Percentiles rank a stretch among this genome's conserved stretches.
Evolutionary conservation across 2,888 invertebrate genomes (phyloP).

Genomic region (Anodontia alba): DNA sequence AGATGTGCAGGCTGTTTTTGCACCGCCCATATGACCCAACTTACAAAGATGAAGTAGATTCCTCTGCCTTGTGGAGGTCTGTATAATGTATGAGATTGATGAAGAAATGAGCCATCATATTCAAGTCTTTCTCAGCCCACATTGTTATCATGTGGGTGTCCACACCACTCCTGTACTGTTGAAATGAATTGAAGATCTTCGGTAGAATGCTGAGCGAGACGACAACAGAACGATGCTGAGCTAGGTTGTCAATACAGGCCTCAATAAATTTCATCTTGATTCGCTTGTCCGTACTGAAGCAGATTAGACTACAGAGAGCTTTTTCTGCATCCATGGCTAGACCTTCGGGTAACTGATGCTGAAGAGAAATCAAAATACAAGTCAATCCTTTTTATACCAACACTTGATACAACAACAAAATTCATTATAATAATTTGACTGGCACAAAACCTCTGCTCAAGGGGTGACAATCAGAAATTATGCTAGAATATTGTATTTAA

Average conservation of each 20-base stretch:
- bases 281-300: conserved; percentile 94
- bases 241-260: conserved; percentile 95
- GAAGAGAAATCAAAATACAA: no score
- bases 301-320: conserved; percentile 93
- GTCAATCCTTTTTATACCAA: no score
- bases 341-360: conserved; percentile 95
- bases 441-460: no score
- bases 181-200: conserved; percentile 94
- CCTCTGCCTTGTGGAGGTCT: conserved; percentile 50
- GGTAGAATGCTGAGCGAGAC: conserved; percentile 95
- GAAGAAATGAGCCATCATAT: conserved; percentile 97
- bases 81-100: conserved; percentile 93
- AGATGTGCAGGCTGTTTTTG: no score
- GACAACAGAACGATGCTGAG: conserved; percentile 94
- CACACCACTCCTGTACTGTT: conserved; percentile 92
- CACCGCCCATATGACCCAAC: no score
- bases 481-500: no score
- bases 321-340: conserved; percentile 97
- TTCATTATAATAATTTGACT: no score
- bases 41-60: conserved; percentile 33
- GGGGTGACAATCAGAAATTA: no score
- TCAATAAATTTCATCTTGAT: conserved; percentile 97
- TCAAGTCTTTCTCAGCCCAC: conserved; percentile 96
- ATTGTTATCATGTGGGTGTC: conserved; percentile 93
- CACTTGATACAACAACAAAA: no score